Evolutionary conservation across 1,140 invertebrate species (phyloP), one percentile per base, ranked within the genome.

Genomic region (Trichoplusia ni): DNA sequence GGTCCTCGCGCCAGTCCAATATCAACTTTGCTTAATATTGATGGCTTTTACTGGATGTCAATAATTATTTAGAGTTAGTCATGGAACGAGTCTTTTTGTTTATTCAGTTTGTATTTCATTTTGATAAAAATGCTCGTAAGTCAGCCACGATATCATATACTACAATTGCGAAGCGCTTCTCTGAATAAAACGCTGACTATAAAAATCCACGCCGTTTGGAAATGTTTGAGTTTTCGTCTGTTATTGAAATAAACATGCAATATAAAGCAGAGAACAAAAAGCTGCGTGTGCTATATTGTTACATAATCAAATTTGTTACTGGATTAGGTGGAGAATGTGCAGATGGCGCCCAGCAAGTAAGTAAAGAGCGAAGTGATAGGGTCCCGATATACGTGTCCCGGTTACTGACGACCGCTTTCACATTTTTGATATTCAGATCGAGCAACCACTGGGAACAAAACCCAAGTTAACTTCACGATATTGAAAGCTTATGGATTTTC

Each of bases 401-500:
- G 74, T 70, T 90, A 85, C 84, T 86, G 84, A 90, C 81, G 81
- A 82, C 80, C 74, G 70, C 76, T 89, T 89, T 84, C 84, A 81
- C 82, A 90, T 83, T 90, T 89, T 90, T 90, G 87, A 90, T 90
- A 90, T 90, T 90, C 87, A 90, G 87, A 90, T 89, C 74, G 73
- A 79, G 84, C 79, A 74, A 69, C 81, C 76, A 80, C 75, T 79
- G 82, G 80, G 84, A 86, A 87, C 82, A 86, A 90, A 88, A 86
- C 82, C 85, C 79, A 74, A 86, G 83, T 85, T 89, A 87, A 84
- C 81, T 82, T 75, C 72, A 69, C 75, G 76, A 90, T 90, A 90
- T 90, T 90, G 87, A 90, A 90, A 88, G 83, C 78, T 90, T 90
- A 90, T 90, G 85, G 87, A 84, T 88, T 90, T 88, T 84, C 87